Evolutionary conservation across 2,797 vertebrate species (phyloP).

Genomic region (Neostethus bicornis): DNA sequence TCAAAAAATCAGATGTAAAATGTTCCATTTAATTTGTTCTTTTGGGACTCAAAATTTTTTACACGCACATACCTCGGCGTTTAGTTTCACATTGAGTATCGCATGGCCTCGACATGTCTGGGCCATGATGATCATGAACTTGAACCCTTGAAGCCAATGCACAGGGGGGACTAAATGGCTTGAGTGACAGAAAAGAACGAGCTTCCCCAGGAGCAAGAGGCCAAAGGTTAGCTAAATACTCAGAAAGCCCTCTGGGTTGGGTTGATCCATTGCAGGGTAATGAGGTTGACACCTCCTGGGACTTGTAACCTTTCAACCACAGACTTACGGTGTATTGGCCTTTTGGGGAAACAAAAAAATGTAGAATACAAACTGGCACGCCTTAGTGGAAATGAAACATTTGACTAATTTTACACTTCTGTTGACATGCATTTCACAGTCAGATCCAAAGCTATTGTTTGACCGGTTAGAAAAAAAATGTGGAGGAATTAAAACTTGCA

Average conservation of each 20-base stretch:
- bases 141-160: slow-evolving; percentile 55
- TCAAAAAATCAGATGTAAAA: too few relatives aligned
- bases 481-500: slow-evolving; percentile 15
- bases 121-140: slow-evolving; percentile 68
- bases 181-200: slow-evolving; percentile 39
- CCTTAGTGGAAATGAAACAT: slow-evolving; percentile 13
- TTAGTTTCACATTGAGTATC: slow-evolving; percentile 9
- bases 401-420: slow-evolving; percentile 24
- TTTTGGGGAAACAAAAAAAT: slow-evolving; percentile 8
- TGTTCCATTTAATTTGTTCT: background rate
- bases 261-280: slow-evolving; percentile 50
- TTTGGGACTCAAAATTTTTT: background rate
- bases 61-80: background rate
- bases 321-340: slow-evolving; percentile 28
- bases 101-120: slow-evolving; percentile 47
- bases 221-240: slow-evolving; percentile 70
- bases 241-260: slow-evolving; percentile 52
- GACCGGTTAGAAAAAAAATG: slow-evolving; percentile 44
- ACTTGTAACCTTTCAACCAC: slow-evolving; percentile 57
- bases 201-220: slow-evolving; percentile 39
- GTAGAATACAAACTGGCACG: slow-evolving; percentile 14
- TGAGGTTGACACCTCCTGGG: slow-evolving; percentile 58
- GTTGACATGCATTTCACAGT: slow-evolving; percentile 19
- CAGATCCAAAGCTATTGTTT: slow-evolving; percentile 1
- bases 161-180: slow-evolving; percentile 21